Evolutionary conservation across 2,888 invertebrate genomes (phyloP).

Genomic region (Drosophila rellima): DNA sequence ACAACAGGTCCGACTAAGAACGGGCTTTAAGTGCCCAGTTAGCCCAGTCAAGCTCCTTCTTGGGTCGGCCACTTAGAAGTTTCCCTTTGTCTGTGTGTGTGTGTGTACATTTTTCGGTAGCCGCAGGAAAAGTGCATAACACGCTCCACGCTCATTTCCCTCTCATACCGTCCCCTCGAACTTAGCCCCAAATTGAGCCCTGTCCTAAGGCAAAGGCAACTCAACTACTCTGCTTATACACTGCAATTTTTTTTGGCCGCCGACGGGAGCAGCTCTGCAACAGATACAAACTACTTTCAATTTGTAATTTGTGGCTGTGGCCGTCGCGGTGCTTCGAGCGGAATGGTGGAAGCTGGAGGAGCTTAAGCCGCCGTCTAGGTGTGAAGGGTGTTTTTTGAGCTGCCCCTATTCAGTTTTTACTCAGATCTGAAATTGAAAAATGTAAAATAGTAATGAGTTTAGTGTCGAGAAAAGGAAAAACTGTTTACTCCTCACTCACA

Average conservation of each 20-base stretch:
- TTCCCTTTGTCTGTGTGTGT: slow-evolving; percentile 28
- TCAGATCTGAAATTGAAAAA: slow-evolving; percentile 59
- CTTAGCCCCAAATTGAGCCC: slow-evolving; percentile 46
- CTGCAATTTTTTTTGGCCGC: slow-evolving; percentile 69
- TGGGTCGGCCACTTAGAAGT: slow-evolving; percentile 69
- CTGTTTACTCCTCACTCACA: not conserved
- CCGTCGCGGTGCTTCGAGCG: slow-evolving; percentile 15
- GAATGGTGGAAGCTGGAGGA: slow-evolving; percentile 9
- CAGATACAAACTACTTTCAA: slow-evolving; percentile 81
- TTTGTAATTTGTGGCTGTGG: slow-evolving; percentile 76
- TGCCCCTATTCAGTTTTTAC: slow-evolving; percentile 16
- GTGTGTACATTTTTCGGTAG: slow-evolving; percentile 70
- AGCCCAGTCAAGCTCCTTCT: slow-evolving; percentile 53
- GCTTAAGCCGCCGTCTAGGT: slow-evolving; percentile 38
- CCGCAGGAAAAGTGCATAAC: slow-evolving; percentile 78
- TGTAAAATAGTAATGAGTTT: slow-evolving; percentile 67
- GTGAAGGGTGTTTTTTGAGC: slow-evolving; percentile 54
- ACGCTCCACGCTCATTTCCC: slow-evolving; percentile 40
- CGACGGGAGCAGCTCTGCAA: slow-evolving; percentile 34
- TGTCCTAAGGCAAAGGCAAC: slow-evolving; percentile 32
- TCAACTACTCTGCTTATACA: slow-evolving; percentile 77
- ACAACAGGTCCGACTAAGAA: slow-evolving; percentile 5
- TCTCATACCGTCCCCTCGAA: slow-evolving; percentile 1
- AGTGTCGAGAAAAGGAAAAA: slow-evolving; percentile 19
- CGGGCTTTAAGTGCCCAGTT: slow-evolving; percentile 70